phyloP scores from a whole-genome alignment of 2,797 vertebrate species.

The Galagoides demidoff region DNA sequence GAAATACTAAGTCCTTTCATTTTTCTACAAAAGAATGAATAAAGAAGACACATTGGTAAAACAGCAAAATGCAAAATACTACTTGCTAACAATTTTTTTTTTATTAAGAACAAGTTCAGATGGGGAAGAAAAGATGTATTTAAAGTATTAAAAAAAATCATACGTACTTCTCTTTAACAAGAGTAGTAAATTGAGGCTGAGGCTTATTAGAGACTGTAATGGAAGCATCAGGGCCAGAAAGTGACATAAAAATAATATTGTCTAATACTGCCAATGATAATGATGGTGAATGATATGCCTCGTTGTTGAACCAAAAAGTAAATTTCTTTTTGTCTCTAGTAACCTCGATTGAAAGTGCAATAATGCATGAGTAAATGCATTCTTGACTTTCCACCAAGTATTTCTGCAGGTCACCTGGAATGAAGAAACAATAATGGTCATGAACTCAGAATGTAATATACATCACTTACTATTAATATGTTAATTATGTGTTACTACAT shows the following conservation, averaged over 20 bases:
- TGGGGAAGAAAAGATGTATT: background rate
- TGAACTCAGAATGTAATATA: background rate
- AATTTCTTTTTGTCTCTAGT: slow-evolving; percentile 77
- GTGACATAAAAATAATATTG: slow-evolving; percentile 91
- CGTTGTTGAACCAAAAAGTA: slow-evolving; percentile 95
- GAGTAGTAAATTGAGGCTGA: slow-evolving; percentile 89
- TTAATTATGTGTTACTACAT: too few species aligned
- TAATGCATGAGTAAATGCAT: slow-evolving; percentile 93
- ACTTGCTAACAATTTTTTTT: background rate
- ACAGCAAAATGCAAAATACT: background rate
- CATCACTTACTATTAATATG: background rate
- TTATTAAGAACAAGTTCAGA: background rate
- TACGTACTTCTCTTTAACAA: background rate
- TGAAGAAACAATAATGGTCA: background rate
- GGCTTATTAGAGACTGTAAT: slow-evolving; percentile 93
- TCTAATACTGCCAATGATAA: slow-evolving; percentile 93
- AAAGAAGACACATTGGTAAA: background rate
- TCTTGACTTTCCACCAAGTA: slow-evolving; percentile 92
- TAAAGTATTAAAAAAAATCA: background rate
- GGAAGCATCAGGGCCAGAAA: slow-evolving; percentile 92
- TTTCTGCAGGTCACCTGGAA: slow-evolving; percentile 88
- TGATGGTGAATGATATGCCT: slow-evolving; percentile 94
- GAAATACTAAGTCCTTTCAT: slow-evolving; percentile 90
- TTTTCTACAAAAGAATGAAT: slow-evolving; percentile 1
- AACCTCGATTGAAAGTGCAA: slow-evolving; percentile 89